These are phyloP conservation scores for Platerodrilus igneus DNA, from an alignment of 2,888 invertebrate species.

Conservation along the genomic window DNA sequence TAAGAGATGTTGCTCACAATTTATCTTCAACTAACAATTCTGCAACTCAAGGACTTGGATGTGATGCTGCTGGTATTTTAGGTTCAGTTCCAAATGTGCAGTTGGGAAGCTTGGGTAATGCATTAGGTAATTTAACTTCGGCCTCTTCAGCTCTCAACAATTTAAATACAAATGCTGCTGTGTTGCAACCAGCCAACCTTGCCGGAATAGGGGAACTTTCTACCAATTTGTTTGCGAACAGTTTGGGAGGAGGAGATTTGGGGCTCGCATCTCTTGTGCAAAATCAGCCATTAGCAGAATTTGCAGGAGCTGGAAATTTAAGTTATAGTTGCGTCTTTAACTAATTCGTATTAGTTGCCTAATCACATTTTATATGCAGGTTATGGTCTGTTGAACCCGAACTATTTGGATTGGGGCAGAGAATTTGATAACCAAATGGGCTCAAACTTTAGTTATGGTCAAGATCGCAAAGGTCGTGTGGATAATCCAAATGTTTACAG, in stretches of 20 bases:
- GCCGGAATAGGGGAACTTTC: slow-evolving; percentile 44
- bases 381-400: neutral
- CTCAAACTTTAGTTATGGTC: slow-evolving; percentile 10
- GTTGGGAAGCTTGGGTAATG: slow-evolving; percentile 48
- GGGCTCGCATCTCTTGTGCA: slow-evolving; percentile 37
- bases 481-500: slow-evolving; percentile 12
- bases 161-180: slow-evolving; percentile 38
- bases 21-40: slow-evolving; percentile 44
- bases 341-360: slow-evolving; percentile 42
- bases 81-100: slow-evolving; percentile 53
- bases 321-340: slow-evolving; percentile 40
- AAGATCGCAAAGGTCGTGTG: slow-evolving; percentile 5
- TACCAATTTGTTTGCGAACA: slow-evolving; percentile 37
- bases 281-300: slow-evolving; percentile 42
- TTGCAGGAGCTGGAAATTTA: slow-evolving; percentile 34
- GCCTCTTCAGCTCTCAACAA: slow-evolving; percentile 45
- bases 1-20: slow-evolving; percentile 79
- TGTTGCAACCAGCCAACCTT: slow-evolving; percentile 46
- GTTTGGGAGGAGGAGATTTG: slow-evolving; percentile 37
- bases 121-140: slow-evolving; percentile 52
- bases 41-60: slow-evolving; percentile 17
- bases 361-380: slow-evolving; percentile 39
- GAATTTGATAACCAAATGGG: slow-evolving; percentile 2
- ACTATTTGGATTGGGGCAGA: slow-evolving; percentile 30
- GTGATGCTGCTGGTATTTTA: slow-evolving; percentile 49